These are phyloP conservation scores for Falco punctatus DNA, from an alignment of 2,113 vertebrate species.

Conservation along the genomic window DNA sequence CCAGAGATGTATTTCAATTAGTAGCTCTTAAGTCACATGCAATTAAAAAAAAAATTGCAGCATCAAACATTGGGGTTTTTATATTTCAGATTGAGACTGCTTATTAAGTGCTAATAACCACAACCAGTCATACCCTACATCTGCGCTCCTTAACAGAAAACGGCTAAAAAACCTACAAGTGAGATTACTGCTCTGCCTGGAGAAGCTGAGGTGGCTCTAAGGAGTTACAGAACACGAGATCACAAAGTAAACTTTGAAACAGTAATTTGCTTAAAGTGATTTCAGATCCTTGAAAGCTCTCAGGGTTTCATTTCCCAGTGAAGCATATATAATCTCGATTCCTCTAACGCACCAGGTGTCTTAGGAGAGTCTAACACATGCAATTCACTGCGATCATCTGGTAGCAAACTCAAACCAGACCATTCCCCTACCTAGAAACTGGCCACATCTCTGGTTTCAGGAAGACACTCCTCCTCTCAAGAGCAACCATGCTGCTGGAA, in stretches of 20 bases:
- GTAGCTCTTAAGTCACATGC: not conserved
- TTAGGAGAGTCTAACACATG: not conserved
- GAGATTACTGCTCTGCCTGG: not conserved
- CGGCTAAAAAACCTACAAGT: not conserved
- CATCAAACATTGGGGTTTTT: not conserved
- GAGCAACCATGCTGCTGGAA: not conserved
- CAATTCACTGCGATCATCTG: no score
- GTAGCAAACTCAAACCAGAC: not conserved
- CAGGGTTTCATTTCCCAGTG: not conserved
- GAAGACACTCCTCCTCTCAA: not conserved
- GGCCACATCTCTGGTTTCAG: not conserved
- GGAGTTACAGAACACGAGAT: not conserved
- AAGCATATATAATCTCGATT: not conserved
- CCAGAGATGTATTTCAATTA: not conserved
- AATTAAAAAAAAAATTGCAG: not conserved
- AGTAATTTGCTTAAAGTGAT: not conserved
- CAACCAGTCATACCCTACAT: not conserved
- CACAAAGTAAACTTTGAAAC: not conserved
- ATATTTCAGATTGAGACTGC: not conserved
- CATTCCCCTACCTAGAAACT: no score
- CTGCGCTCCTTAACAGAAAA: not conserved
- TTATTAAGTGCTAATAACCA: not conserved
- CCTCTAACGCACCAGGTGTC: not conserved
- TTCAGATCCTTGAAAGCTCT: not conserved
- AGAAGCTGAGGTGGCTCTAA: not conserved